These are phyloP conservation scores for Polyergus mexicanus DNA, from an alignment of 1,140 invertebrate species.

Conservation along the genomic window DNA sequence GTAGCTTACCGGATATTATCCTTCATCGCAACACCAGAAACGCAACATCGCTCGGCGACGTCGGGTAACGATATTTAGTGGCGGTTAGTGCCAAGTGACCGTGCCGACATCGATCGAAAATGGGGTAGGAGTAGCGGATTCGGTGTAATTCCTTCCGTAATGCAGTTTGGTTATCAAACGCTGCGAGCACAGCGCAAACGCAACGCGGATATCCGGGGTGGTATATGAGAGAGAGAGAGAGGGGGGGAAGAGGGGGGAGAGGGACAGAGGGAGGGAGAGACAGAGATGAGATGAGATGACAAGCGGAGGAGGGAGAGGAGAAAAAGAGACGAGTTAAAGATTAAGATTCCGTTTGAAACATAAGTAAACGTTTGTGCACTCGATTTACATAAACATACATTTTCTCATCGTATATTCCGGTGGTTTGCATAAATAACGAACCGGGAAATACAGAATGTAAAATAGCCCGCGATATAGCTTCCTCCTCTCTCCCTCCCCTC, in stretches of 20 bases:
- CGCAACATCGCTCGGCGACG: constrained; percentile 43
- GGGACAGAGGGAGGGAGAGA: not conserved
- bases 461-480: constrained; percentile 69
- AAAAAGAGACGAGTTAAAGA: constrained; percentile 65
- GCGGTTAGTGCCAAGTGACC: constrained; percentile 62
- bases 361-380: constrained; percentile 72
- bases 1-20: constrained; percentile 60
- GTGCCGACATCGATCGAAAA: constrained; percentile 63
- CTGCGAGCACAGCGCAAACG: constrained; percentile 39
- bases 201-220: constrained; percentile 27
- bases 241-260: not conserved
- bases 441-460: constrained; percentile 79
- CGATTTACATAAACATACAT: constrained; percentile 77
- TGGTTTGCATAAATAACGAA: constrained; percentile 83
- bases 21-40: constrained; percentile 49
- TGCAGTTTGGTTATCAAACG: constrained; percentile 56
- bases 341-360: constrained; percentile 72
- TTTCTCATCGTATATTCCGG: constrained; percentile 79
- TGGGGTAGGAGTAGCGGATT: constrained; percentile 47
- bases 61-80: constrained; percentile 56
- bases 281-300: not conserved
- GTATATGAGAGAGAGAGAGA: not conserved
- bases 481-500: too few species aligned
- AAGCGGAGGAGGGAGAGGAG: not conserved
- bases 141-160: constrained; percentile 63